A percentile compares a stretch with the other conserved stretches of the same genome.
Conservation (phyloP, 2,888 invertebrate species). For the Callyntrura guangdongensis region DNA sequence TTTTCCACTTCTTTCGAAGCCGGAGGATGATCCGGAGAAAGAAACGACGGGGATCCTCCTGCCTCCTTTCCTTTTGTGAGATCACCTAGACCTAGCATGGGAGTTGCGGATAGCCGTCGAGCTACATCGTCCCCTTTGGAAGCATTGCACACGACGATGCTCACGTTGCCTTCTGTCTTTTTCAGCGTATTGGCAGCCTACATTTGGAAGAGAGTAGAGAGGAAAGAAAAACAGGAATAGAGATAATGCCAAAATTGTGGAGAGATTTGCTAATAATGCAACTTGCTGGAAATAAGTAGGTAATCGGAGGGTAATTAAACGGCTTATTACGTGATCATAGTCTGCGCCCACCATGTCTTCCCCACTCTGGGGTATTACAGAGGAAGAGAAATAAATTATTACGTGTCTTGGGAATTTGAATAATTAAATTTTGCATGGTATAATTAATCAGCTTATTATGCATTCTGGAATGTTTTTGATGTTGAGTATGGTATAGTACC, state of each 20-base stretch:
- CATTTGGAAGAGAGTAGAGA: conserved; percentile 64
- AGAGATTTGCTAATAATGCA: neutral
- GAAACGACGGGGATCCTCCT: conserved; percentile 19
- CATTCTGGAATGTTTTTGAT: too few relatives aligned
- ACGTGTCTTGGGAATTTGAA: neutral
- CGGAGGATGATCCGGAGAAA: conserved; percentile 84
- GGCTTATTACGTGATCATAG: conserved; percentile 91
- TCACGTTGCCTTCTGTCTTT: conserved; percentile 94
- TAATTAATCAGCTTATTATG: too few relatives aligned
- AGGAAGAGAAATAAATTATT: conserved; percentile 19
- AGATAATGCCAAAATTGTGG: conserved; percentile 22
- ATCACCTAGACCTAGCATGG: conserved; percentile 21
- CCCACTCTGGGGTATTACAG: conserved; percentile 88
- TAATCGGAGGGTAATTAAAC: neutral
- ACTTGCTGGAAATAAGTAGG: neutral
- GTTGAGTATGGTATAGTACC: conserved; percentile 87
- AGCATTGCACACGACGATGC: conserved; percentile 93
- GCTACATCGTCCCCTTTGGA: conserved; percentile 89
- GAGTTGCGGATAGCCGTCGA: conserved; percentile 25
- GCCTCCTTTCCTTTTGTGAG: conserved; percentile 47
- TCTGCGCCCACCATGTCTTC: conserved; percentile 95
- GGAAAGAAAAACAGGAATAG: conserved; percentile 15
- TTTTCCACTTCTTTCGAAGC: conserved; percentile 86
- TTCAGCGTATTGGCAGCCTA: conserved; percentile 94
- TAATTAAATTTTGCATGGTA: too few relatives aligned